Conservation (phyloP, 2,888 invertebrate genomes). For the Conistra vaccinii region DNA sequence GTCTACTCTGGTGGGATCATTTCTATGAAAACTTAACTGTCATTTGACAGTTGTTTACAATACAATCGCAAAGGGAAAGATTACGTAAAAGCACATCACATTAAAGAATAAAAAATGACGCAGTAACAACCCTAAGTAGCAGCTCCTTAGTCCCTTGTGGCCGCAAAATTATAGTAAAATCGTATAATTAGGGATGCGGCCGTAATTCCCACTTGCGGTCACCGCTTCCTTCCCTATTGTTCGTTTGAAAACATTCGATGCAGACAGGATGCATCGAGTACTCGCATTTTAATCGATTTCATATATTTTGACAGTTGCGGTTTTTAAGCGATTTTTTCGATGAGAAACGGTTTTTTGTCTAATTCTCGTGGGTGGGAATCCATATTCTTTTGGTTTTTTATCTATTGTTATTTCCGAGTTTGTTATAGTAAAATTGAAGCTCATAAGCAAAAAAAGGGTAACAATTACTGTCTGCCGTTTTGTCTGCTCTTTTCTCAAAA, state of each 20-base stretch:
- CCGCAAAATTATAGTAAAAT: slow-evolving; percentile 88
- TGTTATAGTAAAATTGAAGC: slow-evolving; percentile 7
- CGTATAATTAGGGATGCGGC: slow-evolving; percentile 86
- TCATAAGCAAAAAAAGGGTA: slow-evolving; percentile 8
- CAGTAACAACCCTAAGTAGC: slow-evolving; percentile 55
- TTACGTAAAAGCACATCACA: slow-evolving; percentile 1
- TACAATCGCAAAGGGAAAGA: slow-evolving; percentile 1
- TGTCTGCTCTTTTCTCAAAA: slow-evolving; percentile 9
- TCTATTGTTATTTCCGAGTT: slow-evolving; percentile 4
- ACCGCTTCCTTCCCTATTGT: slow-evolving; percentile 88
- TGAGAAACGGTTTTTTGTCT: slow-evolving; percentile 75
- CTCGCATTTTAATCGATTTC: slow-evolving; percentile 86
- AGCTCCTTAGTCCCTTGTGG: slow-evolving; percentile 72
- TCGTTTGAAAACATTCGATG: slow-evolving; percentile 73
- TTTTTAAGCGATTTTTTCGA: slow-evolving; percentile 76
- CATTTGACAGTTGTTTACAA: slow-evolving; percentile 23
- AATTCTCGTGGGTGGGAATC: slow-evolving; percentile 65
- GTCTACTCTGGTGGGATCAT: no score
- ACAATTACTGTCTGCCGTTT: slow-evolving; percentile 15
- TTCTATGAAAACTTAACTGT: no score
- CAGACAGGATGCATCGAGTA: slow-evolving; percentile 77
- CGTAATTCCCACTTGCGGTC: slow-evolving; percentile 87
- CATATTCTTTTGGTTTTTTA: slow-evolving; percentile 47
- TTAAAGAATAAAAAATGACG: neutral
- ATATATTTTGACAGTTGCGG: slow-evolving; percentile 88